Percentiles rank a stretch among this genome's conserved stretches.
These are phyloP conservation scores for Leucophora obtusa DNA, from an alignment of 2,888 invertebrate genomes.

Conservation along the genomic window DNA sequence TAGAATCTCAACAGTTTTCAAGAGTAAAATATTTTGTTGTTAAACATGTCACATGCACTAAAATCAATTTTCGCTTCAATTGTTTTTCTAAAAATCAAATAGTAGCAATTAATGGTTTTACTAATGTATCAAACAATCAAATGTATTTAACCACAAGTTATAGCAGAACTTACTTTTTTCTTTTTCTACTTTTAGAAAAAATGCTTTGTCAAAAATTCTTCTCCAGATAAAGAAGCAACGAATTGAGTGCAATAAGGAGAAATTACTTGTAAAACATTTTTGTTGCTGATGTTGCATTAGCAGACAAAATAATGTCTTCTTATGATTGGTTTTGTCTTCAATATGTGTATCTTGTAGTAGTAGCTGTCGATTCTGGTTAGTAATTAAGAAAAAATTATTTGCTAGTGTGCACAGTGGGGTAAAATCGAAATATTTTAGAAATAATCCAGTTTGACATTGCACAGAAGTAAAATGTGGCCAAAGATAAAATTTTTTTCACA, in stretches of 20 bases:
- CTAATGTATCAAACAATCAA: conserved; percentile 58
- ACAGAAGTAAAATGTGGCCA: too few relatives aligned
- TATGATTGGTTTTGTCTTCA: conserved; percentile 59
- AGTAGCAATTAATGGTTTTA: conserved; percentile 59
- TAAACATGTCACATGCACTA: conserved; percentile 77
- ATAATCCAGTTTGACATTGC: too few relatives aligned
- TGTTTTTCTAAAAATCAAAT: conserved; percentile 64
- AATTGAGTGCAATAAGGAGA: conserved; percentile 50
- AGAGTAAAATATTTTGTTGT: conserved; percentile 62
- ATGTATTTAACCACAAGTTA: conserved; percentile 38
- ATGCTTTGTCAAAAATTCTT: conserved; percentile 57
- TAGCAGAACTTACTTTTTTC: conserved; percentile 20
- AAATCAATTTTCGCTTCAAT: conserved; percentile 77
- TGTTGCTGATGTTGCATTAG: conserved; percentile 61
- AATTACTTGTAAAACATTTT: conserved; percentile 34
- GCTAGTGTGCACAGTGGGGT: conserved; percentile 26
- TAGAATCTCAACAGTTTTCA: neutral
- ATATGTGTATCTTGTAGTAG: conserved; percentile 16
- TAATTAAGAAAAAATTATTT: conserved; percentile 41
- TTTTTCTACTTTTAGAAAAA: conserved; percentile 10
- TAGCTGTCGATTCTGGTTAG: conserved; percentile 33
- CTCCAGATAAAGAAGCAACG: conserved; percentile 24
- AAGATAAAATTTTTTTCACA: too few relatives aligned
- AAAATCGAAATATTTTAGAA: too few relatives aligned
- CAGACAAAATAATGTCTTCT: conserved; percentile 58